phyloP scores from a whole-genome alignment of 2,113 vertebrate genomes.

The Lasiurus cinereus region DNA sequence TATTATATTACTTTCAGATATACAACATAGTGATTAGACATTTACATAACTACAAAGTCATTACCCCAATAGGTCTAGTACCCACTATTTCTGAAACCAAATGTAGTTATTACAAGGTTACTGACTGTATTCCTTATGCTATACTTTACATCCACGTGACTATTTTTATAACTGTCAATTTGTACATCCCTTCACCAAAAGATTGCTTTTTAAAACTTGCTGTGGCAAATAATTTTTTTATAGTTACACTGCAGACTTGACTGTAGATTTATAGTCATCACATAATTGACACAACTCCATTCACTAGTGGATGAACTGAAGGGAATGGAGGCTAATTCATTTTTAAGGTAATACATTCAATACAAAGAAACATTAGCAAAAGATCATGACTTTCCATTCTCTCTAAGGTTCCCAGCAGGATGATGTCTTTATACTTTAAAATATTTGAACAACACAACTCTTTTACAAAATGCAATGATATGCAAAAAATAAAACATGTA shows the following conservation, averaged over 20 bases:
- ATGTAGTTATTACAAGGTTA: neutral
- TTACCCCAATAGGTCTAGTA: neutral
- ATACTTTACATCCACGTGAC: too few species aligned
- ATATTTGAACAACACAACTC: neutral
- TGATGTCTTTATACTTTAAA: neutral
- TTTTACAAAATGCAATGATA: slow-evolving; percentile 19
- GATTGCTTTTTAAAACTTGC: neutral
- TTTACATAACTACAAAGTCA: neutral
- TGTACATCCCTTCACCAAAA: neutral
- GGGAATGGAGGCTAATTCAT: slow-evolving; percentile 40
- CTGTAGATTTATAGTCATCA: neutral
- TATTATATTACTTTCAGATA: neutral
- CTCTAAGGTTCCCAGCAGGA: neutral
- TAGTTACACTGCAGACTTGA: neutral
- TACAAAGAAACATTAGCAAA: slow-evolving; percentile 45
- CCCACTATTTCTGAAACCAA: neutral
- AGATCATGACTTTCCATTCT: neutral
- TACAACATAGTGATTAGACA: neutral
- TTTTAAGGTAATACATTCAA: slow-evolving; percentile 40
- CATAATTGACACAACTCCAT: neutral
- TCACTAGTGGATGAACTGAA: slow-evolving; percentile 12
- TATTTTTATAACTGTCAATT: neutral
- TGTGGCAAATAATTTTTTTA: neutral
- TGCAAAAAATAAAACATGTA: neutral
- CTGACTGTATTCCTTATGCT: neutral